Conservation (phyloP, 2,888 invertebrate species). For the Epirrhoe alternata region DNA sequence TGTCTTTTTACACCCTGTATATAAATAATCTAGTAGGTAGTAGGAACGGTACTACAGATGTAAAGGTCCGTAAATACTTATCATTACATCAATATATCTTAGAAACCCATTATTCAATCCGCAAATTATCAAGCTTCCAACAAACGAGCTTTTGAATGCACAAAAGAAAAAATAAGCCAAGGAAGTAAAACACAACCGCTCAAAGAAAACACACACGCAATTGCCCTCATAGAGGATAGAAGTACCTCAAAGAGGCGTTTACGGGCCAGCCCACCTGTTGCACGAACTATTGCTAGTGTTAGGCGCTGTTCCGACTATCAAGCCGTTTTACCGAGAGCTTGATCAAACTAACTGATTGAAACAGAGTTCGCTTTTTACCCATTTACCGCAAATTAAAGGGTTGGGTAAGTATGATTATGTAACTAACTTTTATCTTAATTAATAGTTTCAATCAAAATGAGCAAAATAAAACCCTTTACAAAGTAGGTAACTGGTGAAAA, state of each 20-base stretch:
- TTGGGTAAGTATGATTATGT: no score
- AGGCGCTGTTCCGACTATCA: slow-evolving; percentile 29
- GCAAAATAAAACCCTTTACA: no score
- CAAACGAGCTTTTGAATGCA: neutral
- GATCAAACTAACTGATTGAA: slow-evolving; percentile 1
- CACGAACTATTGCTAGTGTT: slow-evolving; percentile 23
- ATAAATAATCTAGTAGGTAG: no score
- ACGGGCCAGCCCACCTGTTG: slow-evolving; percentile 32
- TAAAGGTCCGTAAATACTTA: neutral
- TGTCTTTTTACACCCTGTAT: no score
- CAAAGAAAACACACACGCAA: slow-evolving; percentile 15
- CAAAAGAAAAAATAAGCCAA: neutral
- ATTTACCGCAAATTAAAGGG: no score
- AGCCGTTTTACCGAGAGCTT: slow-evolving; percentile 4
- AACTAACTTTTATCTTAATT: no score
- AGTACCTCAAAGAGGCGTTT: slow-evolving; percentile 26
- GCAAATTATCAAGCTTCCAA: no score
- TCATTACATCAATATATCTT: neutral
- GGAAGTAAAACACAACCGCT: neutral
- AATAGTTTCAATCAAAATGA: no score
- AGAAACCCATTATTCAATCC: neutral
- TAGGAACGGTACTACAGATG: no score
- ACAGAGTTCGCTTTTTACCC: no score
- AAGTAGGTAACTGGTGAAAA: no score
- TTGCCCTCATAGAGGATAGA: slow-evolving; percentile 14